Evolutionary conservation across 2,888 invertebrate species (phyloP), one percentile per base, ranked within the genome.

Genomic region (Rhagonycha fulva): DNA sequence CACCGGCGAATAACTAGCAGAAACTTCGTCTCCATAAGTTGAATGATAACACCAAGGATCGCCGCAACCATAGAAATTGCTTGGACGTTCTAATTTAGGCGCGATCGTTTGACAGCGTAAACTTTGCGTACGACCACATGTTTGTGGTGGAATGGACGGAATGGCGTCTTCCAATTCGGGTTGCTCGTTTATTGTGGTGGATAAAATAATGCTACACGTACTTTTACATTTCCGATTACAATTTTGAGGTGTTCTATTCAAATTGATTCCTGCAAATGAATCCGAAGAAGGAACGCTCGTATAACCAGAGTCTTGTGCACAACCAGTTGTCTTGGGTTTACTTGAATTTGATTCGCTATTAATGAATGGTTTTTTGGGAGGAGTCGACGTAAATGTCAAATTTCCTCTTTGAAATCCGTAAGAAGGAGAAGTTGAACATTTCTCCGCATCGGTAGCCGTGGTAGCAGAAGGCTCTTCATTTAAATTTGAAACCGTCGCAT

Each of bases 131-230:
- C 88, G 84, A 63, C 85, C 84, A 76, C 86, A 85, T 14, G 82
- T 80, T 70, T 68, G 76, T 68, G 72, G 78, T 11, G 28, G 70
- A 70, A 70, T n/a, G 9, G 24, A 24, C n/a, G 23, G 30, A 26
- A 69, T 69, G 68, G 74, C 74, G 62, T 82, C 83, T 76, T 83
- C 82, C 24, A 86, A 83, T 80, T 83, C 82, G 74, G 80, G 80
- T 75, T 87, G 80, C 76, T 88, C 87, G 79, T 88, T 85, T 61
- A 88, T 85, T 78, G 89, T 89, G 3, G 90, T 88, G 9, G 92
- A 91, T 67, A 94, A 88, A 12, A 92, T 90, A 73, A 94, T 93
- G 83, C 91, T 93, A 83, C 93, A 93, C 0, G 93, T 93, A 85
- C 93, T 93, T 78, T 89, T 90, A 83, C 93, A 93, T 75, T 89